Percentiles rank a stretch among this genome's conserved stretches.
Conservation (phyloP, 35 echinoderm and acorn worm genomes). For the Strongylocentrotus purpuratus region DNA sequence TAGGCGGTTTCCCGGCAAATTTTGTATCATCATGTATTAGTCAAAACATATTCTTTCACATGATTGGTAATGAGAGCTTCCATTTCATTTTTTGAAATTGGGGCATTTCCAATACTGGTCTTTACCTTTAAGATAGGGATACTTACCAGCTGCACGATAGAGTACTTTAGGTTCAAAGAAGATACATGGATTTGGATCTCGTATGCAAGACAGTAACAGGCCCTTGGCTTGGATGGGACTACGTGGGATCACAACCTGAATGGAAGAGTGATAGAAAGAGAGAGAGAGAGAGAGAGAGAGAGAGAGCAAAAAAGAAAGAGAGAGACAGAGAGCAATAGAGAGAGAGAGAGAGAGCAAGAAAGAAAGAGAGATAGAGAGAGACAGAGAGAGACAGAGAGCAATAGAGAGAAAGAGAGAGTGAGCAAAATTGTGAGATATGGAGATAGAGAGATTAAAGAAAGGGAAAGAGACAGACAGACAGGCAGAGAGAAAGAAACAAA, state of each 20-base stretch:
- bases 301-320: too few relatives aligned
- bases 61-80: too few relatives aligned
- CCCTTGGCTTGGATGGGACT: constrained; percentile 97
- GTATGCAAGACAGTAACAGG: constrained; percentile 83
- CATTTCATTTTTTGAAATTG: too few relatives aligned
- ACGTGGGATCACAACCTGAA: constrained; percentile 93
- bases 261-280: neutral
- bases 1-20: too few relatives aligned
- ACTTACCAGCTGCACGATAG: constrained; percentile 91
- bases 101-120: too few relatives aligned
- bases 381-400: too few relatives aligned
- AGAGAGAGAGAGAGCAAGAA: too few relatives aligned
- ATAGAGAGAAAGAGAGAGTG: too few relatives aligned
- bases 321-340: neutral
- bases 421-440: neutral
- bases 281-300: neutral
- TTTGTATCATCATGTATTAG: too few relatives aligned
- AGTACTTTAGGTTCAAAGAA: constrained; percentile 98
- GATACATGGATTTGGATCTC: constrained; percentile 92
- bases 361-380: too few relatives aligned
- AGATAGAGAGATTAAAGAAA: neutral
- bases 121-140: neutral
- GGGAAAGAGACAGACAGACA: neutral
- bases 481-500: neutral
- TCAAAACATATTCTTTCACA: too few relatives aligned